phyloP scores from a whole-genome alignment of 2,797 vertebrate species.

The Melanotaenia trifasciata region DNA sequence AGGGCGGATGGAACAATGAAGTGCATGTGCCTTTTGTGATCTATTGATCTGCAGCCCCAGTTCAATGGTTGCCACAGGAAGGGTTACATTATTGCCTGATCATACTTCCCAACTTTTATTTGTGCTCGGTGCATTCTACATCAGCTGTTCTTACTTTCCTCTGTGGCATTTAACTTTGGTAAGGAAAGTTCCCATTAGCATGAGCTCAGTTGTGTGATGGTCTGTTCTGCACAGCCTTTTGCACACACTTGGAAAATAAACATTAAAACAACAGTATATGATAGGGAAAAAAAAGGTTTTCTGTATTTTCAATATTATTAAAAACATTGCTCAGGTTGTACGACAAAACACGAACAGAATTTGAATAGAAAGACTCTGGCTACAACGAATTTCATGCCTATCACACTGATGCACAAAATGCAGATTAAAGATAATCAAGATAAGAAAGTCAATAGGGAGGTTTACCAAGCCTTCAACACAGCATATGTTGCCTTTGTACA shows the following conservation, averaged over 20 bases:
- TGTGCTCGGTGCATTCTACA: slow-evolving; percentile 10
- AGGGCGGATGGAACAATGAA: slow-evolving; percentile 57
- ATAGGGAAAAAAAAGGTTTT: background rate
- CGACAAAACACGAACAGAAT: background rate
- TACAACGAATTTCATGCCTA: background rate
- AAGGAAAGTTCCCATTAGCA: background rate
- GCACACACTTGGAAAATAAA: background rate
- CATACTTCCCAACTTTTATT: slow-evolving; percentile 38
- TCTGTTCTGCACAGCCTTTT: background rate
- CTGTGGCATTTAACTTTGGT: background rate
- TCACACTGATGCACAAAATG: background rate
- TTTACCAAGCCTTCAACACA: background rate
- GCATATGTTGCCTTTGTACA: background rate
- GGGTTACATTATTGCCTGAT: slow-evolving; percentile 44
- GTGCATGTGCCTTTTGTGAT: slow-evolving; percentile 71
- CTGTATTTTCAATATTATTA: background rate
- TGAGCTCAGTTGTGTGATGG: background rate
- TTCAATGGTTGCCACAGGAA: slow-evolving; percentile 57
- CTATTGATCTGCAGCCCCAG: slow-evolving; percentile 67
- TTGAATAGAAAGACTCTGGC: background rate
- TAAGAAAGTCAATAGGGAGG: background rate
- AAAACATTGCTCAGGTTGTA: background rate
- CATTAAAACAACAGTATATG: background rate
- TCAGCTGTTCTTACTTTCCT: slow-evolving; percentile 8
- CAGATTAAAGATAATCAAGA: background rate